Evolutionary conservation across 2,797 vertebrate genomes (phyloP).

Genomic region (Melanogrammus aeglefinus): DNA sequence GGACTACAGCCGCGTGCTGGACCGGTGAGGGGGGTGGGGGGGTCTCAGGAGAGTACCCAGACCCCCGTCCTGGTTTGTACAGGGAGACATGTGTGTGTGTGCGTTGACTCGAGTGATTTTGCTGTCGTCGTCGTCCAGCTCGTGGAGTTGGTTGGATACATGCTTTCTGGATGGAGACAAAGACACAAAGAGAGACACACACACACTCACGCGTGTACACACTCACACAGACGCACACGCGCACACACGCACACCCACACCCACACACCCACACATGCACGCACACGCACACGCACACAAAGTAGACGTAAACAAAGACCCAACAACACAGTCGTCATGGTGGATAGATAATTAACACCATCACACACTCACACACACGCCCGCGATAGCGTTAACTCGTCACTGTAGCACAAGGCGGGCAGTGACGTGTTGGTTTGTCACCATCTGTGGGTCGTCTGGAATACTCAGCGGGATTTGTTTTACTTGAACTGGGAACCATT

Average conservation of each 20-base stretch:
- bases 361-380: neutral
- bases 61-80: too few relatives aligned
- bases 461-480: constrained; percentile 30
- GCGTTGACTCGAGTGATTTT: too few relatives aligned
- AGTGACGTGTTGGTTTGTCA: neutral
- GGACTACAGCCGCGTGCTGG: constrained; percentile 74
- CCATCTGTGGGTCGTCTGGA: constrained; percentile 1
- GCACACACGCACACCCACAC: neutral
- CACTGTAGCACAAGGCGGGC: neutral
- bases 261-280: constrained; percentile 7
- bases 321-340: neutral
- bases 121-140: neutral
- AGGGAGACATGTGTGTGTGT: too few relatives aligned
- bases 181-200: neutral
- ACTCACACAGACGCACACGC: neutral
- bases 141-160: neutral
- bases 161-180: constrained; percentile 30
- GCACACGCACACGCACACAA: constrained; percentile 2
- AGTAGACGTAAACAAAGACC: neutral
- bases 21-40: constrained; percentile 67
- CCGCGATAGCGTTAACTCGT: neutral
- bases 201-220: constrained; percentile 18
- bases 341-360: neutral
- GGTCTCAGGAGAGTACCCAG: too few relatives aligned
- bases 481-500: constrained; percentile 48